phyloP scores from a whole-genome alignment of 2,113 vertebrate genomes.

The Spheniscus mendiculus region DNA sequence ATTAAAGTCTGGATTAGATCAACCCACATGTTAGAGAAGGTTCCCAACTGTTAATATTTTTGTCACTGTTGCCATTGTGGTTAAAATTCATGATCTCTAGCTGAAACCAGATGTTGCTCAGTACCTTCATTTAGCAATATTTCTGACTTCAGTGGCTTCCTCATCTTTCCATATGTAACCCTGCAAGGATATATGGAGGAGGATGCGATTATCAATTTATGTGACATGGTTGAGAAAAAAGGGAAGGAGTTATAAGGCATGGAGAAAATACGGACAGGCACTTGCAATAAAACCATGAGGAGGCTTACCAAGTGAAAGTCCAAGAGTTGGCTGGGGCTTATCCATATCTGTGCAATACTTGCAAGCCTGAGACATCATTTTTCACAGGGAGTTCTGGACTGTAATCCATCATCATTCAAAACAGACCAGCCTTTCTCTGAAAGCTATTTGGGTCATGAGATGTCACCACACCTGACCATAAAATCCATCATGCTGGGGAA shows the following conservation, averaged over 20 bases:
- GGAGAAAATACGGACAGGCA: background rate
- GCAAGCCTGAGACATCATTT: slow-evolving; percentile 53
- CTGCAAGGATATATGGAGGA: background rate
- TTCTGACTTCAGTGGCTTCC: background rate
- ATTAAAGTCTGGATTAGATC: background rate
- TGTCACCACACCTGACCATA: slow-evolving; percentile 68
- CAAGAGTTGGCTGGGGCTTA: background rate
- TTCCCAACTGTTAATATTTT: background rate
- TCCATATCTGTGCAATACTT: background rate
- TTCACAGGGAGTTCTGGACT: slow-evolving; percentile 46
- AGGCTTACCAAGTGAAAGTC: background rate
- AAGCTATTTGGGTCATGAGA: slow-evolving; percentile 62
- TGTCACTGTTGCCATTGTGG: background rate
- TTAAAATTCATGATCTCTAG: background rate
- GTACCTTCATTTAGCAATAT: background rate
- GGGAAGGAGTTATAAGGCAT: background rate
- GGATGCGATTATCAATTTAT: background rate
- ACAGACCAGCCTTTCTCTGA: slow-evolving; percentile 54
- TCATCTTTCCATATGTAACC: background rate
- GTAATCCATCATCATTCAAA: slow-evolving; percentile 72
- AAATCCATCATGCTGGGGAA: slow-evolving; percentile 73
- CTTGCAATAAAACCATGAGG: background rate
- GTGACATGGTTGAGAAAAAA: background rate
- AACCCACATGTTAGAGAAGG: background rate
- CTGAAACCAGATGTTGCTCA: background rate